These are phyloP conservation scores for Acropora yongei DNA, from an alignment of 64 coral and sea anemone species.

Conservation along the genomic window DNA sequence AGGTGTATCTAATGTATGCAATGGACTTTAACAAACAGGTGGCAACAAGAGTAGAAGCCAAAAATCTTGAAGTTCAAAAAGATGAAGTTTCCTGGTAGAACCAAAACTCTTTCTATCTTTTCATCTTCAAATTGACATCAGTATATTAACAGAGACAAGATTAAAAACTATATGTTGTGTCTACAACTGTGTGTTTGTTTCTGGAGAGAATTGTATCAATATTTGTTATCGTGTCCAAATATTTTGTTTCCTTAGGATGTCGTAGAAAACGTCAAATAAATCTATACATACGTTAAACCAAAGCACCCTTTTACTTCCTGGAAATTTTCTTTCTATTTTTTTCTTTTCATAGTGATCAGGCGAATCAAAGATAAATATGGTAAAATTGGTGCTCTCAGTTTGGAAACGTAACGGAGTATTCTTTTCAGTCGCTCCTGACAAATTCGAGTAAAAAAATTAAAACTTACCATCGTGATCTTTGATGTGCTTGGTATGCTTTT, in stretches of 20 bases:
- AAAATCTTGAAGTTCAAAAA: neutral
- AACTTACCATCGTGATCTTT: constrained; percentile 18
- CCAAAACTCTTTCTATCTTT: neutral
- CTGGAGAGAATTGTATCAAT: neutral
- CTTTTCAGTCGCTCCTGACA: neutral
- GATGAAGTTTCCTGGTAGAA: neutral
- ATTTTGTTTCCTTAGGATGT: neutral
- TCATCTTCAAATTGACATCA: neutral
- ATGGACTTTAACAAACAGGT: constrained; percentile 4
- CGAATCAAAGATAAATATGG: neutral
- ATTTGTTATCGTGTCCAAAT: neutral
- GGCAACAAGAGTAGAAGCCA: neutral
- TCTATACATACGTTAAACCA: neutral
- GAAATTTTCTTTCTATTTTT: no score
- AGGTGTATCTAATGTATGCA: neutral
- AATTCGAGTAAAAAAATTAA: neutral
- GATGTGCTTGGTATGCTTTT: neutral
- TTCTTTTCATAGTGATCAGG: neutral
- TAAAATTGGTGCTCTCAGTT: neutral
- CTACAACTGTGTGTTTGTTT: neutral
- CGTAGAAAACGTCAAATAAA: neutral
- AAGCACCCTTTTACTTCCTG: neutral
- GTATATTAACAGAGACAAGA: neutral
- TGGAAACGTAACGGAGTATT: neutral
- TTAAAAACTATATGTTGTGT: neutral